Conservation (phyloP, 2,888 invertebrate genomes). For the Lycocerus yunnanus region DNA sequence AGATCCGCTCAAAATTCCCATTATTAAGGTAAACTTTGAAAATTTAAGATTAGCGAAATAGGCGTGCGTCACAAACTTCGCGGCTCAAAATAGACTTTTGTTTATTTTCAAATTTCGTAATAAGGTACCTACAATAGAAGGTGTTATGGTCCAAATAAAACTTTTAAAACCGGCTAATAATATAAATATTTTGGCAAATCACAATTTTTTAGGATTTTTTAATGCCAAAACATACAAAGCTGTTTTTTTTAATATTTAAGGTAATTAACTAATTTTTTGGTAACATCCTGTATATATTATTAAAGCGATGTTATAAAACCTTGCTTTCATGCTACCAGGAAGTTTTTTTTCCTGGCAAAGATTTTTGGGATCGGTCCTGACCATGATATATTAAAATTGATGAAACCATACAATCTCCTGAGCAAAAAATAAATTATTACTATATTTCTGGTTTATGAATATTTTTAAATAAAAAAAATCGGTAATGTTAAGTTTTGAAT, state of each 20-base stretch:
- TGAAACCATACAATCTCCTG: too few relatives aligned
- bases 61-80: not conserved
- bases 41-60: not conserved
- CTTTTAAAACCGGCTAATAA: not conserved
- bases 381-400: too few relatives aligned
- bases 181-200: not conserved
- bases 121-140: not conserved
- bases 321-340: too few relatives aligned
- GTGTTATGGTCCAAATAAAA: not conserved
- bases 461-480: too few relatives aligned
- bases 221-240: not conserved
- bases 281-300: not conserved
- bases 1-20: conserved; percentile 68
- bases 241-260: not conserved
- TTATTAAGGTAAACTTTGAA: conserved; percentile 54
- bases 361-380: too few relatives aligned
- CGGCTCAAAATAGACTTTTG: not conserved
- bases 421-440: too few relatives aligned
- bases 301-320: too few relatives aligned
- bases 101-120: not conserved
- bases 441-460: too few relatives aligned
- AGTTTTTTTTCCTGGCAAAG: too few relatives aligned
- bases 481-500: too few relatives aligned
- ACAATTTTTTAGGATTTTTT: not conserved
- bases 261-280: not conserved